Evolutionary conservation across 2,113 vertebrate genomes (phyloP), one percentile per base, ranked within the genome.

Genomic region (Otocyon megalotis): DNA sequence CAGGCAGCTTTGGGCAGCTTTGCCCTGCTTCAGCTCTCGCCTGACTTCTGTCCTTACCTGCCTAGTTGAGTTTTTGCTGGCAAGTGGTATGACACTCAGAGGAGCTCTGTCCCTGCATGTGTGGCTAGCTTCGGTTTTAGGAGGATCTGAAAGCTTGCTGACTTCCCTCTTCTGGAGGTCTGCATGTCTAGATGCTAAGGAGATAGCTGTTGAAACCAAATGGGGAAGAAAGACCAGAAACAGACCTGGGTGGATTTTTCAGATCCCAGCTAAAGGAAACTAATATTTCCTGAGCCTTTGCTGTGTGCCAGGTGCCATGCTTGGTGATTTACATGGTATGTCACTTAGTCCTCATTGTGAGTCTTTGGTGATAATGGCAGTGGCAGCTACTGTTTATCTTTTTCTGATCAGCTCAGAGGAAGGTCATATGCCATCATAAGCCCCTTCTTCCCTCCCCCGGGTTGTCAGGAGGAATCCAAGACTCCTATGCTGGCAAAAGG

Each of bases 401-500:
- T 89, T 96, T 96, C 93, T 84, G 19, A 65, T 95, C n/a, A 43
- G 48, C 63, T 76, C 58, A 84, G 32, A 62, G 26, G 69, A 94
- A 87, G 84, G 56, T 53, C 26, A 4, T 56, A 79, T 93, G 48
- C 28, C 54, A 53, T n/a, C 30, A 0, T 54, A 74, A 96, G 65
- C 35, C 60, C 53, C 43, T 82, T 32, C 32, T 53, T 72, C 54
- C 50, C 35, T 43, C 8, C 26, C 12, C 62, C 1, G 20, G 81
- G n/a, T 53, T 88, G 79, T 63, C 63, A 81, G 81, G 81, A 97
- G 77, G 71, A 89, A 74, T 81, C 62, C 17, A 71, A 91, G 95
- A 96, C 48, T 98, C 48, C 95, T 83, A 2, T 58, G 24, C 80
- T 94, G 74, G n/a, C 72, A 74, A 77, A 83, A 87, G 74, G 54